Base-by-base conservation (phyloP, 2,797 vertebrate species). In the Takifugu ocellatus region DNA sequence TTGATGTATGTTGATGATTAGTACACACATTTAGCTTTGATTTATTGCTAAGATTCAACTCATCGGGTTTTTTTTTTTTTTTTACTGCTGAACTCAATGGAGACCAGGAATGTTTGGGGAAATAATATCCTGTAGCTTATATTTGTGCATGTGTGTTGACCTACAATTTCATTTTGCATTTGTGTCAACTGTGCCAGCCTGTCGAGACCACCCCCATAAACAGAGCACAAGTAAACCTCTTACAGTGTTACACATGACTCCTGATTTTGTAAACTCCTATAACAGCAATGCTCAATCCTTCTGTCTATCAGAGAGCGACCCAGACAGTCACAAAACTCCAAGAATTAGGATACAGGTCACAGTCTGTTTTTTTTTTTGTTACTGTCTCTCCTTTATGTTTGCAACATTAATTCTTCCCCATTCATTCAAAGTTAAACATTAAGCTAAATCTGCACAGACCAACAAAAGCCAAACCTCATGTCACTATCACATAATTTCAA, bases 171-270 rank as follows among this genome's bases (percentile, higher is more conserved):
- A 55, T 51, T 39, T 39, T 39, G 36, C 36, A 61, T 71, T 45
- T 71, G 68, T 74, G 66, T 66, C 64, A 75, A 45, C 49, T 46
- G 47, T 16, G 25, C 29, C n/a, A 2, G 29, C 49, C 53, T 0
- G 6, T 51, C 14, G 0, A 49, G 54, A 60, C 61, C 55, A 65
- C 62, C 57, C 59, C 58, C 69, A 70, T 42, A 25, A 48, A 51
- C 49, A 51, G n/a, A 72, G 56, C n/a, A 45, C 50, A 69, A 39
- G 56, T 84, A 79, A 87, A 77, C 77, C 77, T 61, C 68, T 59
- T 29, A 5, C 53, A 60, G 70, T 75, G 69, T 25, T 26, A 57
- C 54, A 63, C 25, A 58, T 47, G 49, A 57, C 26, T 66, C 70
- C 78, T 42, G 24, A 51, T 66, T 74, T 75, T 14, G 68, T 14